These are phyloP conservation scores for Phyllopteryx taeniolatus DNA, from an alignment of 2,113 vertebrate genomes.

Conservation along the genomic window DNA sequence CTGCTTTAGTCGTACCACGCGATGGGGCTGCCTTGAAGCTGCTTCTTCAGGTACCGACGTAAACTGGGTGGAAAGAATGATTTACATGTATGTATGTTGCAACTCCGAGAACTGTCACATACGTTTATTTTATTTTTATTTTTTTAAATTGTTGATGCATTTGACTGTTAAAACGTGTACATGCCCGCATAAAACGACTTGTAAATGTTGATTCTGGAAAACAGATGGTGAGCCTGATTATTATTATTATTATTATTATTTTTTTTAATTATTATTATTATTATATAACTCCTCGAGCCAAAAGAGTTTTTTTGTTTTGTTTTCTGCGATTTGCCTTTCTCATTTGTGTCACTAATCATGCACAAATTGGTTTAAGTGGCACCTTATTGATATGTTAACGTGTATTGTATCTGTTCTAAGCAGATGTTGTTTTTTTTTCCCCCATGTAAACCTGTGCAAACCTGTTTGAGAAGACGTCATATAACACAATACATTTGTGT, in stretches of 20 bases:
- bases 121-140: constrained; percentile 2
- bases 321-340: constrained; percentile 72
- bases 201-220: constrained; percentile 49
- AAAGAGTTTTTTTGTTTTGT: constrained; percentile 27
- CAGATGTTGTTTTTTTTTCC: constrained; percentile 22
- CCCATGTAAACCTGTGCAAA: constrained; percentile 12
- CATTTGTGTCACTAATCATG: constrained; percentile 40
- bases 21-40: constrained; percentile 34
- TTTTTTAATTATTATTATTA: constrained; percentile 7
- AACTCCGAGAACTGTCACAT: constrained; percentile 47
- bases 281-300: constrained; percentile 28
- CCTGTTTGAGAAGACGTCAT: background rate
- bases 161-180: constrained; percentile 42
- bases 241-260: constrained; percentile 12
- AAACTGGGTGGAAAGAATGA: constrained; percentile 59
- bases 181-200: constrained; percentile 41
- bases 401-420: constrained; percentile 25
- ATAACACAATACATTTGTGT: constrained; percentile 9
- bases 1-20: constrained; percentile 29
- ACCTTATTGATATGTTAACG: constrained; percentile 48
- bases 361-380: constrained; percentile 41
- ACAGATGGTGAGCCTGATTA: constrained; percentile 19
- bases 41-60: constrained; percentile 54
- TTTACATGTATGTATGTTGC: constrained; percentile 57
- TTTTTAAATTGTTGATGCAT: constrained; percentile 39